phyloP scores from a whole-genome alignment of 2,113 vertebrate genomes.

The Riparia riparia region DNA sequence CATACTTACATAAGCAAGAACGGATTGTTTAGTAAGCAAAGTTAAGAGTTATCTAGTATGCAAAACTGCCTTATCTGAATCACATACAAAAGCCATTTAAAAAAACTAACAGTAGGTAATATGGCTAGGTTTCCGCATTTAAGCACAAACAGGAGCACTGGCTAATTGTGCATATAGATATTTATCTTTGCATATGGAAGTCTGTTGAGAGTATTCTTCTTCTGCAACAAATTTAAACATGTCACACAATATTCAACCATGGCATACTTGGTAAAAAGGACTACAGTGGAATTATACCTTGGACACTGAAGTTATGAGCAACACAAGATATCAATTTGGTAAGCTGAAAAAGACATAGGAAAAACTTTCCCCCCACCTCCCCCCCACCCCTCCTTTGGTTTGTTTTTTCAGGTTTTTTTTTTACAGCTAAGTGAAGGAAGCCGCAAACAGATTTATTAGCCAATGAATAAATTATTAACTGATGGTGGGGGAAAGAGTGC shows the following conservation, averaged over 20 bases:
- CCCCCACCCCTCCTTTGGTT: too few species aligned
- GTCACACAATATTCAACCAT: not conserved
- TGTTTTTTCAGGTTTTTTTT: not conserved
- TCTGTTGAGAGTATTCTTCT: not conserved
- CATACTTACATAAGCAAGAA: not conserved
- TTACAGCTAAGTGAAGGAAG: not conserved
- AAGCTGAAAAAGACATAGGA: not conserved
- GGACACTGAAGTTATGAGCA: not conserved
- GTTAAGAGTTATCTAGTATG: not conserved
- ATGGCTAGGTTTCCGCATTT: not conserved
- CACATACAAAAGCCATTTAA: not conserved
- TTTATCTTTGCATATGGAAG: not conserved
- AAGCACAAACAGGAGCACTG: not conserved
- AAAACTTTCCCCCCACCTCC: too few species aligned
- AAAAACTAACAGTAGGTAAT: not conserved
- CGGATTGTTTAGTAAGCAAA: not conserved
- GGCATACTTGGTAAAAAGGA: not conserved
- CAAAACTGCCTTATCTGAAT: not conserved
- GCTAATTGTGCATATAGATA: not conserved
- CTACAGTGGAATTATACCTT: not conserved
- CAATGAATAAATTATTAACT: not conserved
- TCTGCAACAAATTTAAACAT: not conserved
- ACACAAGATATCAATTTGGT: not conserved
- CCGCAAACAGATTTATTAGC: not conserved
- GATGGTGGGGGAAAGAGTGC: accelerated